phyloP scores from a whole-genome alignment of 2,888 invertebrate species.

The Aleiodes alternator region DNA sequence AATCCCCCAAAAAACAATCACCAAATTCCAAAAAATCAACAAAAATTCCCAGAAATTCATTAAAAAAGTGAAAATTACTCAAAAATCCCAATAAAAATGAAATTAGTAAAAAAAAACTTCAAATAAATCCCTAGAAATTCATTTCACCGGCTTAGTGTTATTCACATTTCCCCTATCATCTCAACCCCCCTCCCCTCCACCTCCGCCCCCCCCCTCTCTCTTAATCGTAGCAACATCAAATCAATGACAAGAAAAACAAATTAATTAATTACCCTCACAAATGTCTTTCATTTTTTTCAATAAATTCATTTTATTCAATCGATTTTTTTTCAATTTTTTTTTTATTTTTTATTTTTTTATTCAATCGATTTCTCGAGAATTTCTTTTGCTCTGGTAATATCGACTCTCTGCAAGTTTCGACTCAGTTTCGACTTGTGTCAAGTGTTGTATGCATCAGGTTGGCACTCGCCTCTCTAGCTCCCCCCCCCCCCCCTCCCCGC shows the following conservation, averaged over 20 bases:
- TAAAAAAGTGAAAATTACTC: no score
- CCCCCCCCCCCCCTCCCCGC: constrained; percentile 1
- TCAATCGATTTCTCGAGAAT: neutral
- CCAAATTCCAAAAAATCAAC: no score
- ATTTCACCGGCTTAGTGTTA: constrained; percentile 7
- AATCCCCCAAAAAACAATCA: no score
- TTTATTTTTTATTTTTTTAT: no score
- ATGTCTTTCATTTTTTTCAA: no score
- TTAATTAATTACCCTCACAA: no score
- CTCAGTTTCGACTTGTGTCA: neutral
- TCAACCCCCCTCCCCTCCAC: neutral
- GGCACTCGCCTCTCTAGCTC: neutral
- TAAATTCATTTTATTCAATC: neutral
- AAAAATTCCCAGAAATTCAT: neutral
- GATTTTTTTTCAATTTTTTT: no score
- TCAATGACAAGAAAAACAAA: neutral
- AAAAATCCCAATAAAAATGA: no score
- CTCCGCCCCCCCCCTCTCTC: neutral
- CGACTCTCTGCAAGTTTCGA: neutral
- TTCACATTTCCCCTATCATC: no score
- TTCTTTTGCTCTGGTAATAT: neutral
- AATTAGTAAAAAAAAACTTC: no score
- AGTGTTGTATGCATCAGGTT: constrained; percentile 13
- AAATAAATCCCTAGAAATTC: constrained; percentile 1
- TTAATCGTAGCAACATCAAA: neutral